Base-by-base conservation (phyloP, 2,113 vertebrate species). In the Rhinolophus sinicus region DNA sequence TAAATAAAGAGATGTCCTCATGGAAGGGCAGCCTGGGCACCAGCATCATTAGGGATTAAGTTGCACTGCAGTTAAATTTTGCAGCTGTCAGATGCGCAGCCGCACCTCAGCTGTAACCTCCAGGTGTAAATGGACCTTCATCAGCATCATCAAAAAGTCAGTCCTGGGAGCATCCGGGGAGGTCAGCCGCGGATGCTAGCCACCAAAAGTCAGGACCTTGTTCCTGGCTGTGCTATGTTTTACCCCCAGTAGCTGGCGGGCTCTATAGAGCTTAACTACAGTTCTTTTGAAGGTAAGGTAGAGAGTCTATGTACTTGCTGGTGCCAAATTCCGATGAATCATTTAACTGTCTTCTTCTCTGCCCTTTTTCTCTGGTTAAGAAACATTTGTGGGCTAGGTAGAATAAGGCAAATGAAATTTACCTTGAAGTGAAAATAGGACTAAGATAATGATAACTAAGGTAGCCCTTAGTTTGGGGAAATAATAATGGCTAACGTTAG, bases 41-140 rank as follows among this genome's bases (percentile, higher is more conserved):
- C 4, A 0, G 70, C 35, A 64, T 94, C 65, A 22, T 35, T 44
- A 67, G 94, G 86, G 90, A 97, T 97, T 85, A 82, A 60, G 77
- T 91, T 95, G 93, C 75, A 35, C 69, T 93, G 95, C 70, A 67
- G 93, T 76, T 44, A 82, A 83, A 52, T 89, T 82, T 86, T 76
- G 94, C 88, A 80, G 91, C 90, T 78, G 88, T 93, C 85, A 90
- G 90, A 69, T 2, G 22, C 1, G 1, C 54, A n/a, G 77, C 47
- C 19, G 92, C 22, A 12, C 0, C 5, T 54, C 73, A 18, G 65
- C 96, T 2, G 4, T 72, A 90, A 90, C 76, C 96, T 97, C 81
- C 78, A 93, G 97, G 97, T 96, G 82, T 96, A 89, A 84, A 72
- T 4, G 75, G 88, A 70, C 81, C 89, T 96, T 76, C 58, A 26